Evolutionary conservation across 2,797 vertebrate species (phyloP).

Genomic region (Callimico goeldii): DNA sequence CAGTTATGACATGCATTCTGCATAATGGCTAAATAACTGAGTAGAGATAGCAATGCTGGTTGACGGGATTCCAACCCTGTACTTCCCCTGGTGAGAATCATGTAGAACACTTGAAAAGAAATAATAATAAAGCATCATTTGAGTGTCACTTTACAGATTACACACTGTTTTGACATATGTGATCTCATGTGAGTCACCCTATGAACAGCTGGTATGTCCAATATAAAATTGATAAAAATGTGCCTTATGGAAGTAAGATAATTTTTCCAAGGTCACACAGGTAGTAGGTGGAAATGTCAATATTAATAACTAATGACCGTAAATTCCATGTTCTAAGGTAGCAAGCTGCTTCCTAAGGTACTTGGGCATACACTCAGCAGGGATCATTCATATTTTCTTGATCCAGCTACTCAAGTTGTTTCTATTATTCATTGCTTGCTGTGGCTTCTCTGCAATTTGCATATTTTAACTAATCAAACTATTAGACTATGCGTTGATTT

Average conservation of each 20-base stretch:
- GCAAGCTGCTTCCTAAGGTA: not conserved
- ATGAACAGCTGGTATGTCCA: not conserved
- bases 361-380: not conserved
- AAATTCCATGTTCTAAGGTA: not conserved
- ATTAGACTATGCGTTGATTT: not conserved
- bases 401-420: not conserved
- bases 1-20: not conserved
- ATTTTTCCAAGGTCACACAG: not conserved
- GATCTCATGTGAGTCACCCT: not conserved
- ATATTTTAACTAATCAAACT: conserved; percentile 39
- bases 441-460: not conserved
- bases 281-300: not conserved
- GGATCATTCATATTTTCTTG: not conserved
- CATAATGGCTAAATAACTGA: not conserved
- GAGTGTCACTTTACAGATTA: not conserved
- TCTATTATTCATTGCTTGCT: conserved; percentile 2
- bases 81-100: not conserved
- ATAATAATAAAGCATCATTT: not conserved
- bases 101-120: not conserved
- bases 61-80: not conserved
- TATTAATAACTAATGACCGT: not conserved
- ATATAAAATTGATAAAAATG: not conserved
- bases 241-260: not conserved
- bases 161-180: not conserved
- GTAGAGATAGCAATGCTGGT: not conserved